A percentile compares a stretch with the other conserved stretches of the same genome.
phyloP scores from a whole-genome alignment of 2,113 vertebrate genomes.

The Anarrhichthys ocellatus region DNA sequence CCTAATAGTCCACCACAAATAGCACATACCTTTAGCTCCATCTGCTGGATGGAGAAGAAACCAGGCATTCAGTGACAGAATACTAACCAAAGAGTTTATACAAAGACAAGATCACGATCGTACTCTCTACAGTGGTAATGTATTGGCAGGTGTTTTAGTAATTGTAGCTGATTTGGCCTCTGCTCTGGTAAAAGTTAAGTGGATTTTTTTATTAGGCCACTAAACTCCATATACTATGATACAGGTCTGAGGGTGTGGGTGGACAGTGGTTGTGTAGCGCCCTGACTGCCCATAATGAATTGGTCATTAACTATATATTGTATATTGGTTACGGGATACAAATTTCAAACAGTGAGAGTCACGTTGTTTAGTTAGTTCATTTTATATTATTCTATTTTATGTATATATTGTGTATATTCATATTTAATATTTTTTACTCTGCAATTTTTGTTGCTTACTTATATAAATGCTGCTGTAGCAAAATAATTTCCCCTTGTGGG shows the following conservation, averaged over 20 bases:
- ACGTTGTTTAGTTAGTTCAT: background rate
- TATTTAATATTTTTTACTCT: no score
- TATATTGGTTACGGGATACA: no score
- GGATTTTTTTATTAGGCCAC: background rate
- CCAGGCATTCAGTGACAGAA: background rate
- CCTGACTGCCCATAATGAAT: background rate
- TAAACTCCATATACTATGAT: background rate
- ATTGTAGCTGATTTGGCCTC: background rate
- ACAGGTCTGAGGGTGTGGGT: background rate
- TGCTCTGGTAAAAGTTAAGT: background rate
- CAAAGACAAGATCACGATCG: background rate
- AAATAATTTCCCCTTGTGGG: no score
- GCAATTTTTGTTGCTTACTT: no score
- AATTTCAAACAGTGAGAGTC: background rate
- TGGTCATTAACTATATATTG: background rate
- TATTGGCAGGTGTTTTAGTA: background rate
- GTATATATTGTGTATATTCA: no score
- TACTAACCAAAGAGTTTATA: background rate
- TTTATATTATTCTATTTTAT: no score
- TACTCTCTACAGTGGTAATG: background rate
- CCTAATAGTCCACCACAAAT: background rate
- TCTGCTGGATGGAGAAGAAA: constrained; percentile 42
- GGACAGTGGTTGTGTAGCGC: background rate
- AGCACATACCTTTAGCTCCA: constrained; percentile 44
- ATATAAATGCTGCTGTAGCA: no score